Evolutionary conservation across 2,113 vertebrate genomes (phyloP), one percentile per base, ranked within the genome.

Genomic region (Platysteira castanea): DNA sequence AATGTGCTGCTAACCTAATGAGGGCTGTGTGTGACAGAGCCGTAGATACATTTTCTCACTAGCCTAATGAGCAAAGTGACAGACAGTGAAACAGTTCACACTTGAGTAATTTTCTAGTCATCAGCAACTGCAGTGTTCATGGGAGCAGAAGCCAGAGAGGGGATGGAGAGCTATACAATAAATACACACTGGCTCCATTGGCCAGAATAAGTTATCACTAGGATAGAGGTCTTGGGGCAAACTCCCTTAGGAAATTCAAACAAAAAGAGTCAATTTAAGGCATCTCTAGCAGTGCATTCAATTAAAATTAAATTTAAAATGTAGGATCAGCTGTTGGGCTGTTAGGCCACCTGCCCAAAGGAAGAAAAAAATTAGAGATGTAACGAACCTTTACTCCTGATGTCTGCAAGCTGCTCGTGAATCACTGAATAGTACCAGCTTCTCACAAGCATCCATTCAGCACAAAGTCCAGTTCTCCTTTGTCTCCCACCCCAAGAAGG

Each of bases 21-120:
- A 98, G 98, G 92, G 94, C 95, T 75, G 31, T 85, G 77, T 96
- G 97, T 98, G 98, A 97, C 98, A 97, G 96, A 96, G 96, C 95
- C 96, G 3, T 82, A 97, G 97, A 97, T 96, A 98, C 96, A 97
- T 98, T 98, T 98, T 97, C 95, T 97, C 97, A 97, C 95, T 97
- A 96, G 95, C 97, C 97, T 98, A 98, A 98, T 98, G 98, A 98
- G 98, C 97, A 98, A 97, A 97, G 97, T 98, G 98, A 98, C 98
- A 98, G 98, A 96, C 98, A 98, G 97, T 89, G 96, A 97, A 98
- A 97, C 96, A 97, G 92, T 97, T 98, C 98, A 98, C 98, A 98
- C 97, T 97, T 95, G 97, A 98, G 97, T 98, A 98, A 98, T 98
- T 97, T 97, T 96, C 97, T 68, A 97, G 97, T 97, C 97, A 97